These are phyloP conservation scores for Phoenicopterus ruber DNA, from an alignment of 2,113 vertebrate species.

Conservation along the genomic window DNA sequence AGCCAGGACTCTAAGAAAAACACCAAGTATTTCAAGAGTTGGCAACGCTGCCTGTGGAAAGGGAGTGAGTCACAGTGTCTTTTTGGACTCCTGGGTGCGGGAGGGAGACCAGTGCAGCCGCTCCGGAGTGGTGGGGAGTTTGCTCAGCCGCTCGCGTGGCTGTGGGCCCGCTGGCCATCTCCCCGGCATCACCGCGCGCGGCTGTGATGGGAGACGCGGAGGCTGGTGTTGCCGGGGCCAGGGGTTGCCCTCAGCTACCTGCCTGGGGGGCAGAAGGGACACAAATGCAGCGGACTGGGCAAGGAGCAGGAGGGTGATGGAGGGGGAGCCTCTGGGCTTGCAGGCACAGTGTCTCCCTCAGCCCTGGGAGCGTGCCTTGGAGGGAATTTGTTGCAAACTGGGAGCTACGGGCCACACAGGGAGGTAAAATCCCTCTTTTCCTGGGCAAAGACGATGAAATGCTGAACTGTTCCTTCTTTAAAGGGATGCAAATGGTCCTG, in stretches of 20 bases:
- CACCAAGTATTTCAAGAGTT: conserved; percentile 5
- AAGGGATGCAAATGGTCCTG: background rate
- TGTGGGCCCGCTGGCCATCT: background rate
- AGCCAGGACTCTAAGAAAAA: conserved; percentile 49
- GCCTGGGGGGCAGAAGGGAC: background rate
- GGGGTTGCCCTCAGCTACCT: background rate
- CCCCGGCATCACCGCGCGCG: accelerated
- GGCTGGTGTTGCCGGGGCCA: accelerated
- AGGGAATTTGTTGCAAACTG: background rate
- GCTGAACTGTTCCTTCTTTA: background rate
- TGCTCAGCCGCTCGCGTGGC: background rate
- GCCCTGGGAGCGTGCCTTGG: accelerated
- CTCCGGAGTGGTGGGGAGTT: background rate
- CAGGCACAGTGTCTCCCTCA: background rate
- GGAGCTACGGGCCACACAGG: background rate
- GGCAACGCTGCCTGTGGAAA: conserved; percentile 4
- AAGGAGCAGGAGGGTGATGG: background rate
- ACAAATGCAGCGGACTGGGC: background rate
- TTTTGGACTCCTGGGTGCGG: background rate
- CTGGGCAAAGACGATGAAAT: background rate
- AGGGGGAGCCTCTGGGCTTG: background rate
- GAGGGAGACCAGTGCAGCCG: background rate
- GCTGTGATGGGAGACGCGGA: accelerated
- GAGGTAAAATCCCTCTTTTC: background rate
- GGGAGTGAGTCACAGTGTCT: conserved; percentile 24